Base-by-base conservation (phyloP, 2,113 vertebrate genomes). In the Hippolais icterina region DNA sequence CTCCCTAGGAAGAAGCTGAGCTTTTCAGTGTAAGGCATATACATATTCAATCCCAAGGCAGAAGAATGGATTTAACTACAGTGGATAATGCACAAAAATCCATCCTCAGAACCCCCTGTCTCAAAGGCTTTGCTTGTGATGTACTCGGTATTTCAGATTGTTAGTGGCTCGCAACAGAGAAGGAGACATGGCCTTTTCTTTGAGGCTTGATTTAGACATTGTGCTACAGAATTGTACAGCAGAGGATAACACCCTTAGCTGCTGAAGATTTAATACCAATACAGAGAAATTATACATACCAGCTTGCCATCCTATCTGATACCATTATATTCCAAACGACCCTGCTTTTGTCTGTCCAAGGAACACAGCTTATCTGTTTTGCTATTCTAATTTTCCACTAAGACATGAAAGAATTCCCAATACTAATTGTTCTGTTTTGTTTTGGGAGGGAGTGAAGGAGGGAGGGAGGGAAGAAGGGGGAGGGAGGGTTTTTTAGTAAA, bases 71-170 rank as follows among this genome's bases (percentile, higher is more conserved):
- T 95, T 97, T 87, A 92, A 52, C 76, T 81, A 79, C 61, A 90
- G 44, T 53, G 50, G 87, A 91, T 95, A 97, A 97, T 47, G 49
- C 79, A 83, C 60, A 86, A 35, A 96, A 93, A 97, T 96, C 93
- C 86, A 69, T 70, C 70, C 56, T 78, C 33, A 95, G 86, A 96
- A 89, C 13, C 21, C 46, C 12, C 71, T 0, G 10, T 79, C 79
- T 97, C 81, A 85, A 85, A 96, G 75, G 95, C 83, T 96, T 91
- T 97, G 60, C 85, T 83, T 24, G 13, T 59, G 83, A 87, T 75
- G 29, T 82, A 60, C 53, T 95, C 12, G 46, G 75, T 80, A 92
- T 91, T 88, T 84, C 12, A 52, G 56, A 83, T 53, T 96, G 72
- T 86, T 90, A 82, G 77, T 68, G 69, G 47, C 64, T 98, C 82